These are phyloP conservation scores for Siderastrea siderea DNA, from an alignment of 92 coral and sea anemone genomes.

Conservation along the genomic window DNA sequence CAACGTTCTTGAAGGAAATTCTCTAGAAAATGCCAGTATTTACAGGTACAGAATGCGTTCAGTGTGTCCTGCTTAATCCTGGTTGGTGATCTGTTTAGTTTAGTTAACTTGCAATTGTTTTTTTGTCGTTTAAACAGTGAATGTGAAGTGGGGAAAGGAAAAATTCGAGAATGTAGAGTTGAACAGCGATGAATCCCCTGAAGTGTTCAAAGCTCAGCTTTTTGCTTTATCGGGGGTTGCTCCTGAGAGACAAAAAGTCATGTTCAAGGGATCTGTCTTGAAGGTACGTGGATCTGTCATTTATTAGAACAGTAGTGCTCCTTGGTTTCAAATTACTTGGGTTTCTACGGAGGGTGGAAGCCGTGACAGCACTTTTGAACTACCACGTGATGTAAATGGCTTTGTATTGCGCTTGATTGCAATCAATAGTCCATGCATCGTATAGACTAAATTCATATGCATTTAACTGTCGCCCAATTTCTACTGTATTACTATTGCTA, in stretches of 20 bases:
- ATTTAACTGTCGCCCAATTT: too few species aligned
- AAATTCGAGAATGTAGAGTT: conserved; percentile 93
- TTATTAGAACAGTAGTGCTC: not conserved
- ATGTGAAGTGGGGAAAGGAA: conserved; percentile 96
- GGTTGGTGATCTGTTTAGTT: not conserved
- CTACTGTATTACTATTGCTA: too few species aligned
- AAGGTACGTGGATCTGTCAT: conserved; percentile 72
- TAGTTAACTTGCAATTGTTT: not conserved
- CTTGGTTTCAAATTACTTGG: not conserved
- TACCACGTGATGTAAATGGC: too few species aligned
- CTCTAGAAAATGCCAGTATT: conserved; percentile 70
- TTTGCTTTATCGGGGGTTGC: conserved; percentile 95
- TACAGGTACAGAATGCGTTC: conserved; percentile 38
- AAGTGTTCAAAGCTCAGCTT: conserved; percentile 94
- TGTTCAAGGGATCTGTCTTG: conserved; percentile 94
- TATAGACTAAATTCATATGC: too few species aligned
- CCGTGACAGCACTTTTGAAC: not conserved
- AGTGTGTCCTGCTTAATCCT: not conserved
- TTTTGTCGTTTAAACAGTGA: conserved; percentile 58
- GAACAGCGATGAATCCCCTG: conserved; percentile 94
- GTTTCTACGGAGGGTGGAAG: not conserved
- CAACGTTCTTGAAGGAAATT: conserved; percentile 19
- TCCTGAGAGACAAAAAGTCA: conserved; percentile 97
- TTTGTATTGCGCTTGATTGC: too few species aligned
- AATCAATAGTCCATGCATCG: too few species aligned